A percentile compares a stretch with the other conserved stretches of the same genome.
phyloP scores from a whole-genome alignment of 2,888 invertebrate species.

The Ctena decussata region DNA sequence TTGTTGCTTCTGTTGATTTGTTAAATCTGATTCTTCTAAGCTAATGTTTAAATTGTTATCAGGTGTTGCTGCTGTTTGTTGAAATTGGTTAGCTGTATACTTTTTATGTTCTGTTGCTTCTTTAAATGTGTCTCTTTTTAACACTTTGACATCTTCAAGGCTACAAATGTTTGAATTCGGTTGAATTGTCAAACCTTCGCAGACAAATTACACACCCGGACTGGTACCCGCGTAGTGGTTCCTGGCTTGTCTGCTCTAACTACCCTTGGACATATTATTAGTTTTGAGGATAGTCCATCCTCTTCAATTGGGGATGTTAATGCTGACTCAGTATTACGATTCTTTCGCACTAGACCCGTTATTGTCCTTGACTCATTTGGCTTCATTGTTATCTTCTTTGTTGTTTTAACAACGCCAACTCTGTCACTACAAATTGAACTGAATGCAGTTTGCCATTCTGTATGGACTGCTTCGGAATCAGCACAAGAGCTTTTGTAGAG shows the following conservation, averaged over 20 bases:
- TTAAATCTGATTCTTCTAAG: no score
- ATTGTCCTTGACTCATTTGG: constrained; percentile 28
- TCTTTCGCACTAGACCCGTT: constrained; percentile 20
- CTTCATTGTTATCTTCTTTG: background rate
- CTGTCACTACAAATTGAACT: background rate
- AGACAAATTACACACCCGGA: constrained; percentile 16
- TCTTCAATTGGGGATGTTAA: constrained; percentile 14
- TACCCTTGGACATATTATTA: constrained; percentile 29
- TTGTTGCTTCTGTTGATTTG: background rate
- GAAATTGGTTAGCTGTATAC: background rate
- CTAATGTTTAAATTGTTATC: no score
- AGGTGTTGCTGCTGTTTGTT: background rate
- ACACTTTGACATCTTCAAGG: constrained; percentile 20
- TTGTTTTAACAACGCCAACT: constrained; percentile 22
- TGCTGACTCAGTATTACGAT: background rate
- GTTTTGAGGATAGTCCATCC: background rate
- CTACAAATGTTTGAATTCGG: constrained; percentile 23
- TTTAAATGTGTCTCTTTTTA: background rate
- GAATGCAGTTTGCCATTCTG: constrained; percentile 16
- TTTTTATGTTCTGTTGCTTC: background rate
- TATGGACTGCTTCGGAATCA: background rate
- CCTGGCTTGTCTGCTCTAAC: constrained; percentile 10
- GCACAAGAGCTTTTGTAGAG: background rate
- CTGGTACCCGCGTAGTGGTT: constrained; percentile 21
- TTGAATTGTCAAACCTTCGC: constrained; percentile 5